A percentile compares a stretch with the other conserved stretches of the same genome.
phyloP scores from a whole-genome alignment of 2,888 invertebrate species.

The Xestia xanthographa region DNA sequence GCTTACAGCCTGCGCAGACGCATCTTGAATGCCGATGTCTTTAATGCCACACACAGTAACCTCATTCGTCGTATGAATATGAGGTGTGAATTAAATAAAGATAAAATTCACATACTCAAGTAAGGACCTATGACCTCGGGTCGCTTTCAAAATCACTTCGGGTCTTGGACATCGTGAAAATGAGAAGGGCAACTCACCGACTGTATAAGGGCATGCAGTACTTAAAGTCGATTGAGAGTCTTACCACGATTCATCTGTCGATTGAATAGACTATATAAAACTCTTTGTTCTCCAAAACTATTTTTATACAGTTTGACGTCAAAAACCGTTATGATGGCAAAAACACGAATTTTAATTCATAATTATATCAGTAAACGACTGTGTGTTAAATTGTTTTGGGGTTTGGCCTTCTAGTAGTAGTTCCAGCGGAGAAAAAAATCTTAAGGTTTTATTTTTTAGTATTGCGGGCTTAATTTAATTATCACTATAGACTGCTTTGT shows the following conservation, averaged over 20 bases:
- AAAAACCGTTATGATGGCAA: neutral
- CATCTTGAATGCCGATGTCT: constrained; percentile 76
- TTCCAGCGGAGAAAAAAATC: neutral
- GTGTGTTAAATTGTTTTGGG: neutral
- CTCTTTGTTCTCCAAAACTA: constrained; percentile 23
- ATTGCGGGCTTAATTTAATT: constrained; percentile 14
- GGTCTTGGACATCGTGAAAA: constrained; percentile 47
- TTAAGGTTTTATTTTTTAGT: constrained; percentile 5
- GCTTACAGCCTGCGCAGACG: constrained; percentile 73
- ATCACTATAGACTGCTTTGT: constrained; percentile 8
- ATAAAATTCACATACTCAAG: constrained; percentile 64
- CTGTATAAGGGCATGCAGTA: constrained; percentile 13
- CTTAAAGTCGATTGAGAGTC: constrained; percentile 15
- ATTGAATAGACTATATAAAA: constrained; percentile 16
- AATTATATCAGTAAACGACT: neutral
- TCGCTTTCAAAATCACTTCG: constrained; percentile 56
- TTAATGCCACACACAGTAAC: constrained; percentile 64
- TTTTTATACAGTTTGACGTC: constrained; percentile 9
- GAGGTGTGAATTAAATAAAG: constrained; percentile 69
- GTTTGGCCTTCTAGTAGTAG: constrained; percentile 3
- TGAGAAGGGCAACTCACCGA: constrained; percentile 29
- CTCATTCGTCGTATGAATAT: constrained; percentile 68
- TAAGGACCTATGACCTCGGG: constrained; percentile 63
- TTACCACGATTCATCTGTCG: constrained; percentile 32
- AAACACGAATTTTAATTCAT: constrained; percentile 8